A percentile compares a stretch with the other conserved stretches of the same genome.
phyloP scores from a whole-genome alignment of 2,113 vertebrate species.

The Phalacrocorax brasilianus region DNA sequence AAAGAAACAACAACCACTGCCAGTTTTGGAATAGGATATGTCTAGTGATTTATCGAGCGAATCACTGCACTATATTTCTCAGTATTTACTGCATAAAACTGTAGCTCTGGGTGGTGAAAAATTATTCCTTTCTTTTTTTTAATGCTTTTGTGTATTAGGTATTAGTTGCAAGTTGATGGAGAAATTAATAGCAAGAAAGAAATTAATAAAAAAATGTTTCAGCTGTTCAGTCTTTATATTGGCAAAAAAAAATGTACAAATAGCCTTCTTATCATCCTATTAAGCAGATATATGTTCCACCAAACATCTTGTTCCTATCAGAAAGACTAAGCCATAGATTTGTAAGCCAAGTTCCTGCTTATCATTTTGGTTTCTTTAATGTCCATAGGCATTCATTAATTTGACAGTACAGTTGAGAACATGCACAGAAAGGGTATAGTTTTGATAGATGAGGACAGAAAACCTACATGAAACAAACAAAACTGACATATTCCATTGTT shows the following conservation, averaged over 20 bases:
- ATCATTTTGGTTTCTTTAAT: background rate
- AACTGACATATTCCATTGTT: background rate
- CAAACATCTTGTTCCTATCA: background rate
- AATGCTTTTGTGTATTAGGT: background rate
- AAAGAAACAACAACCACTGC: background rate
- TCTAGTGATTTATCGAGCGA: background rate
- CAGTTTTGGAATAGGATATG: background rate
- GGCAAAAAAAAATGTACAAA: background rate
- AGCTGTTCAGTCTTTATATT: background rate
- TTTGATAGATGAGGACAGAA: background rate
- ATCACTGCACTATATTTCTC: background rate
- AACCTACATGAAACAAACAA: background rate
- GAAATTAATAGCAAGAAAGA: background rate
- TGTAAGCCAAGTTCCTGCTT: background rate
- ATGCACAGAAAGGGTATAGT: background rate
- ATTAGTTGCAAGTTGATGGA: background rate
- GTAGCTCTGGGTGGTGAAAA: background rate
- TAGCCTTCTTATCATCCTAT: background rate
- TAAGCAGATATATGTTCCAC: background rate
- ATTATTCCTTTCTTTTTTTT: background rate
- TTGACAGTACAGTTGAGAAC: background rate
- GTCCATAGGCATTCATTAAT: background rate
- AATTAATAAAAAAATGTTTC: background rate
- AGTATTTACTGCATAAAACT: background rate
- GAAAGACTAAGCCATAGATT: background rate